These are phyloP conservation scores for Tenthredo distinguenda DNA, from an alignment of 2,888 invertebrate species.

Conservation along the genomic window DNA sequence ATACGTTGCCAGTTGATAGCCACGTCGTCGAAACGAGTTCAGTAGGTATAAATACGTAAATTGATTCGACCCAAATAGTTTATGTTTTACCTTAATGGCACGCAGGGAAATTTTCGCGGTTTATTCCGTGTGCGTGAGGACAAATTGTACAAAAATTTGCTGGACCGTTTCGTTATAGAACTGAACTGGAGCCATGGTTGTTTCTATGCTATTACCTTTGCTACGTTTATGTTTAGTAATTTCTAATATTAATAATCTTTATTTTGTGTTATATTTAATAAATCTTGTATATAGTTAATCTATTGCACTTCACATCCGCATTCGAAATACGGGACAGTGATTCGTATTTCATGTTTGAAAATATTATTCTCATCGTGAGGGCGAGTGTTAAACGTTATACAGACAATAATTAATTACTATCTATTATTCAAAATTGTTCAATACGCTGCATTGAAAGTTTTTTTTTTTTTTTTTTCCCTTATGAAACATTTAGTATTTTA, in stretches of 20 bases:
- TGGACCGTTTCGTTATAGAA: slow-evolving; percentile 41
- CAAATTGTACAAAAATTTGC: slow-evolving; percentile 35
- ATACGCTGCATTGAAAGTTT: slow-evolving; percentile 20
- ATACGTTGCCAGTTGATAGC: not conserved
- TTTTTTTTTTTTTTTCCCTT: slow-evolving; percentile 56
- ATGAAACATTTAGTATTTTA: slow-evolving; percentile 74
- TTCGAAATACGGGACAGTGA: slow-evolving; percentile 41
- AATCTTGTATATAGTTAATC: slow-evolving; percentile 47
- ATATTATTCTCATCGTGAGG: slow-evolving; percentile 57
- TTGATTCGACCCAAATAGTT: not conserved
- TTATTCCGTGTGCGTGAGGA: not conserved
- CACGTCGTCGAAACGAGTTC: not conserved
- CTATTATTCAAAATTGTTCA: slow-evolving; percentile 49
- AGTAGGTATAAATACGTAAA: not conserved
- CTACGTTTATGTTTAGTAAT: slow-evolving; percentile 55
- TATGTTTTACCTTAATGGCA: not conserved
- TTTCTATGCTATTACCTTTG: slow-evolving; percentile 52
- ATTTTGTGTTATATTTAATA: slow-evolving; percentile 49
- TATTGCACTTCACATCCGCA: slow-evolving; percentile 46
- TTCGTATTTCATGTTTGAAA: slow-evolving; percentile 55
- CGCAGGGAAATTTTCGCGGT: not conserved
- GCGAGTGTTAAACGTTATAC: slow-evolving; percentile 48
- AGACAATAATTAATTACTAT: slow-evolving; percentile 50
- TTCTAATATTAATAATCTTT: slow-evolving; percentile 56
- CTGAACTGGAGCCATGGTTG: slow-evolving; percentile 17